Percentiles rank a stretch among this genome's conserved stretches.
phyloP scores from a whole-genome alignment of 1,140 invertebrate genomes.

The Dufourea novaeangliae region DNA sequence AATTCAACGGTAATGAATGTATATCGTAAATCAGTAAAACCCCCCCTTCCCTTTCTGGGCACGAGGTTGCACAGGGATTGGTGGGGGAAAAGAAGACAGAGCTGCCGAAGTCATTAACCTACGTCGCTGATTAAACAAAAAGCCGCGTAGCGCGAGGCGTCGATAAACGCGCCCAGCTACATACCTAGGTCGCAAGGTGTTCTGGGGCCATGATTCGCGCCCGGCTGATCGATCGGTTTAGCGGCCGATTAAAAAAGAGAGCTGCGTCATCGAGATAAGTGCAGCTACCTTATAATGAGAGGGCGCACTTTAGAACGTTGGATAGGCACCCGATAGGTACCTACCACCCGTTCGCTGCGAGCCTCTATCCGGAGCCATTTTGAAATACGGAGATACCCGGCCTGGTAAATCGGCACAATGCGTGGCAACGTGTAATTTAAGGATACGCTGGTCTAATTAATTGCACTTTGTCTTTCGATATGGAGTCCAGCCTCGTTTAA shows the following conservation, averaged over 20 bases:
- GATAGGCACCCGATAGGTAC: slow-evolving; percentile 34
- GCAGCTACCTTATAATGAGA: slow-evolving; percentile 63
- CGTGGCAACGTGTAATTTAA: slow-evolving; percentile 49
- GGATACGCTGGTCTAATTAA: slow-evolving; percentile 52
- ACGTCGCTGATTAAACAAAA: slow-evolving; percentile 56
- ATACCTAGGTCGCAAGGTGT: slow-evolving; percentile 55
- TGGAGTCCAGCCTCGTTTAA: slow-evolving; percentile 11
- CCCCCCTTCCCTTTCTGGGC: too few relatives aligned
- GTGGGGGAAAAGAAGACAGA: background rate
- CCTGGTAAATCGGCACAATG: background rate
- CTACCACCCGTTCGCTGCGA: slow-evolving; percentile 8
- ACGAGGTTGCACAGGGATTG: background rate
- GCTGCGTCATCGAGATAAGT: slow-evolving; percentile 63
- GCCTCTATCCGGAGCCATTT: slow-evolving; percentile 34
- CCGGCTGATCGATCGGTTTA: slow-evolving; percentile 58
- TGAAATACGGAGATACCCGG: slow-evolving; percentile 39
- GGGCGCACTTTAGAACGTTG: slow-evolving; percentile 51
- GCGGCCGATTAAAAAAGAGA: slow-evolving; percentile 57
- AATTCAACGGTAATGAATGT: slow-evolving; percentile 24
- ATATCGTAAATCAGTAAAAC: slow-evolving; percentile 58
- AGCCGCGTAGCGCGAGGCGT: slow-evolving; percentile 32
- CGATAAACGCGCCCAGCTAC: slow-evolving; percentile 26
- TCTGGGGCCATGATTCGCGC: slow-evolving; percentile 46
- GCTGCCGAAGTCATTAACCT: slow-evolving; percentile 45
- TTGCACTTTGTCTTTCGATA: slow-evolving; percentile 24